A percentile compares a stretch with the other conserved stretches of the same genome.
These are phyloP conservation scores for Oreochromis tanganicae DNA, from an alignment of 2,113 vertebrate genomes.

Conservation along the genomic window DNA sequence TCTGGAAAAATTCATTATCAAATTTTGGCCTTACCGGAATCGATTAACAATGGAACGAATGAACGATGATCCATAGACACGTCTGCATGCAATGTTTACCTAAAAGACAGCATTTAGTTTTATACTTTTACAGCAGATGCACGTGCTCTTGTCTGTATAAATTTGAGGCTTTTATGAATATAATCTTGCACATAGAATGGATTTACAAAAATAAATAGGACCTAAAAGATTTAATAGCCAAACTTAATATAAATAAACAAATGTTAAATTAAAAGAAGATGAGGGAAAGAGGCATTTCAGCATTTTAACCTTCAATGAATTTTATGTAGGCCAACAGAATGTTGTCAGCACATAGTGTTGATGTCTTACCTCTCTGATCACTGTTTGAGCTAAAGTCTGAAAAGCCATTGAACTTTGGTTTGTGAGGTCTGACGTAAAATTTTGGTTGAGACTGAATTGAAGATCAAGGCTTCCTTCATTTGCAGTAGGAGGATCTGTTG, in stretches of 20 bases:
- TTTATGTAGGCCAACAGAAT: neutral
- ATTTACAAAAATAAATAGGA: neutral
- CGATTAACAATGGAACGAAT: neutral
- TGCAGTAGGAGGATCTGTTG: constrained; percentile 7
- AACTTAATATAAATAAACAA: neutral
- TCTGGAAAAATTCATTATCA: neutral
- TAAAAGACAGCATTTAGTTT: neutral
- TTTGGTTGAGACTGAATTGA: neutral
- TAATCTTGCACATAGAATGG: neutral
- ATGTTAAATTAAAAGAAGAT: neutral
- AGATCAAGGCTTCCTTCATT: constrained; percentile 16
- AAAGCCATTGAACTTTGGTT: neutral
- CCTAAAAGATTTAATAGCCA: neutral
- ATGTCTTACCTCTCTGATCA: neutral
- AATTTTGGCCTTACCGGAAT: constrained; percentile 31
- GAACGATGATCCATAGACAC: neutral
- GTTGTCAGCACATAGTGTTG: neutral
- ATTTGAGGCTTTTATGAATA: neutral
- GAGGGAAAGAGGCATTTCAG: neutral
- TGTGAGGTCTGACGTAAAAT: neutral
- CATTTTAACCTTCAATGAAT: neutral
- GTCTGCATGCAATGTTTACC: neutral
- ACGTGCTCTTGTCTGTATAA: neutral
- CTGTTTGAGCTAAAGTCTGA: neutral
- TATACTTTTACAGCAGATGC: neutral